Evolutionary conservation across 2,888 invertebrate genomes (phyloP).

Genomic region (Terebella lapidaria): DNA sequence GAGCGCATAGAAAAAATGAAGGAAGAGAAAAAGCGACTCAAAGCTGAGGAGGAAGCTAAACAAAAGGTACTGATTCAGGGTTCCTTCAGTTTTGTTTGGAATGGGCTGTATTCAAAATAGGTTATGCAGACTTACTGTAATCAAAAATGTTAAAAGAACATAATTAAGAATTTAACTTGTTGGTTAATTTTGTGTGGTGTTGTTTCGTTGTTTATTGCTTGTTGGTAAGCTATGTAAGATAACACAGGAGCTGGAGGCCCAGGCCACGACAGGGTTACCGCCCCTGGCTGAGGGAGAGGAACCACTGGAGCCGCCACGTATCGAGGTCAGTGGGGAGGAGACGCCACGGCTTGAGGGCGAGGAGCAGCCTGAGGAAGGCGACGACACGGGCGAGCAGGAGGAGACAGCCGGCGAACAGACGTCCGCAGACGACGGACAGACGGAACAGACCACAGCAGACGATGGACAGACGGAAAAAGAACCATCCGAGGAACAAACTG

Average conservation of each 20-base stretch:
- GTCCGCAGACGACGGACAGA: not conserved
- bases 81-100: too few relatives aligned
- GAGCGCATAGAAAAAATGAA: not conserved
- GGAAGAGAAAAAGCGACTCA: not conserved
- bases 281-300: not conserved
- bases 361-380: not conserved
- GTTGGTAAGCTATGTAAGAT: too few relatives aligned
- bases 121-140: too few relatives aligned
- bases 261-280: not conserved
- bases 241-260: not conserved
- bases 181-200: not conserved
- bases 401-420: not conserved
- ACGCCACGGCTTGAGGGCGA: not conserved
- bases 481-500: not conserved
- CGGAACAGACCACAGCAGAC: not conserved
- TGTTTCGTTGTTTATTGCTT: not conserved
- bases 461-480: not conserved
- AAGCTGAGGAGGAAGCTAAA: not conserved
- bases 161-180: not conserved
- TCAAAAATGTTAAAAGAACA: not conserved
- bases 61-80: conserved; percentile 2
- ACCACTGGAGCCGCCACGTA: not conserved
- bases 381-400: not conserved
- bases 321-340: not conserved
- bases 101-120: too few relatives aligned